Percentiles rank a stretch among this genome's conserved stretches.
phyloP scores from a whole-genome alignment of 2,113 vertebrate species.

The Antechinus flavipes region DNA sequence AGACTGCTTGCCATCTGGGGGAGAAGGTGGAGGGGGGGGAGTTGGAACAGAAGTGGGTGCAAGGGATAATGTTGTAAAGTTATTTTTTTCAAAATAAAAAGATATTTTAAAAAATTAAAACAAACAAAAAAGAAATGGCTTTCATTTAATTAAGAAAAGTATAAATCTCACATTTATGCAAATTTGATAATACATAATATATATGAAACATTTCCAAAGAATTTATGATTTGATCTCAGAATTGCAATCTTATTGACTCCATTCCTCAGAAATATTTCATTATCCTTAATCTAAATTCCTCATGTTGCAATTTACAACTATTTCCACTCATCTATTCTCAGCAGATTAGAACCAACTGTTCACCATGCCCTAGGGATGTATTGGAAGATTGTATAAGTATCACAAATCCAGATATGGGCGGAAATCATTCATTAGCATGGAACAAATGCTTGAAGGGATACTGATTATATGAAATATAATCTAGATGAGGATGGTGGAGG shows the following conservation, averaged over 20 bases:
- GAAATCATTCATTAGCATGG: background rate
- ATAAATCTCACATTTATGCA: background rate
- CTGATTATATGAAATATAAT: background rate
- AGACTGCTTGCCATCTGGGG: no score
- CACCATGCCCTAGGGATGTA: background rate
- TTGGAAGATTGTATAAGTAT: background rate
- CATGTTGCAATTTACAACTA: background rate
- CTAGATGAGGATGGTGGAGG: no score
- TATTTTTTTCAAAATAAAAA: no score
- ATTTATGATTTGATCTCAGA: background rate
- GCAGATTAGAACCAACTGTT: background rate
- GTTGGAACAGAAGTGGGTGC: no score
- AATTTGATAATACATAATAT: background rate
- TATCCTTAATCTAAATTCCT: background rate
- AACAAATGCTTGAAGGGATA: background rate
- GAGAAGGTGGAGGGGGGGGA: no score
- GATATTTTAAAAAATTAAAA: no score
- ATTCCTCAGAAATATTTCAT: background rate
- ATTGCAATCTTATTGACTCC: background rate
- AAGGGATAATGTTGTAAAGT: no score
- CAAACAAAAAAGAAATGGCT: background rate
- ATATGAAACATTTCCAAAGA: conserved; percentile 6
- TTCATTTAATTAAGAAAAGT: background rate
- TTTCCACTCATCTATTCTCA: background rate
- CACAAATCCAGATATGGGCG: background rate